Evolutionary conservation across 2,888 invertebrate species (phyloP), one percentile per base, ranked within the genome.

Genomic region (Eristalinus sepulchralis): DNA sequence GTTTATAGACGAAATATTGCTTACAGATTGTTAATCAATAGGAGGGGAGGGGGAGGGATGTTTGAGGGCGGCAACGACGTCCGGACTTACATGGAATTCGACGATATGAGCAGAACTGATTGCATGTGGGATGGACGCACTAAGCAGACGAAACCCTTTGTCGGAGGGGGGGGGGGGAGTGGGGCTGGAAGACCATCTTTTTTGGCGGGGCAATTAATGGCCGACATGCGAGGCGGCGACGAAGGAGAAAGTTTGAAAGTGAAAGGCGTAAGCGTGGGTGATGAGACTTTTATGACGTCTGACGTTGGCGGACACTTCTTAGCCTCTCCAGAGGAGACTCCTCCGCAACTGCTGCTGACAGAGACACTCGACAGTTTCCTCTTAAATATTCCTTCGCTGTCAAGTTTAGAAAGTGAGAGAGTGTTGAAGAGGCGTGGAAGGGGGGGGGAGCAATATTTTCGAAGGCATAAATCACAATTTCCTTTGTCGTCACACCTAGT

Each of bases 61-160:
- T 57, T 3, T 27, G 27, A 5, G 27, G 27, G 27, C 2, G 5
- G 2, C 27, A 5, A 5, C 27, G 27, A 17, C 75, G 39, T 64
- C 72, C 22, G 22, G 6, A 20, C 27, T 17, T 17, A 71, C 34
- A 47, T 63, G 63, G 6, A 20, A 4, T 11, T 8, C 27, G 62
- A 22, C 57, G 80, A 63, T 68, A 75, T 39, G 63, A 17, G n/a
- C 31, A 75, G 68, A 75, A 81, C 68, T 81, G 81, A 75, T 75
- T 36, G 66, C n/a, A 27, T 55, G 13, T 47, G 9, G 20, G 39
- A n/a, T n/a, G 39, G n/a, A 39, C 39, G 13, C n/a, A 39, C n/a
- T 39, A n/a, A 47, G 17, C 17, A 47, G 8, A 47, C 47, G n/a
- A n/a, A 47, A 8, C 9, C 17, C 39, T 47, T n/a, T 5, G 5